Base-by-base conservation (phyloP, 2,797 vertebrate genomes). In the Argentina silus region DNA sequence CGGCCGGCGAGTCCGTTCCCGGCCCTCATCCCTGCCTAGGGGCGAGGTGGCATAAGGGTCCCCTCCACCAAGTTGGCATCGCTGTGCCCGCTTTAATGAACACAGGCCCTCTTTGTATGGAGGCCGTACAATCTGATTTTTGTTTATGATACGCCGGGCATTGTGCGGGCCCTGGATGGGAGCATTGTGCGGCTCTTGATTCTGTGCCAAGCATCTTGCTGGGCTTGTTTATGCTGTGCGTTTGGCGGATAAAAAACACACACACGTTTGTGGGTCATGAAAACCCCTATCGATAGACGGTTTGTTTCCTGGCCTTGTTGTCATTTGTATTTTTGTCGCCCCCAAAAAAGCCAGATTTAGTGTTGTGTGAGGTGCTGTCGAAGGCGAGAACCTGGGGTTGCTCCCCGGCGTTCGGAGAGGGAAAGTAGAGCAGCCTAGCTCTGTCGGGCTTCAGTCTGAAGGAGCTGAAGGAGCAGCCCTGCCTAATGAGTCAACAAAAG, bases 111-210 rank as follows among this genome's bases (percentile, higher is more conserved):
- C 71, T 86, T 87, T 85, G 60, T 78, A 64, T 72, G 21, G 73
- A 71, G 76, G 60, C 81, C 80, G 73, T 78, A 77, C 86, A 85
- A 82, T 78, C 78, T 65, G 85, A 83, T 92, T 92, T 90, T 82
- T 91, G 86, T 90, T 90, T 85, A 86, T 90, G 78, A 85, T 87
- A 81, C 89, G 82, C 86, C 78, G 75, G 84, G 89, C 91, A 94
- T 95, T 94, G 94, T 95, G 85, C 86, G 90, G 90, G 91, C 89
- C 90, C 89, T 82, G 88, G 89, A 91, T 87, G 89, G 90, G 88
- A 83, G 85, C 91, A 87, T 94, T 95, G 94, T 95, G 92, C 88
- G 59, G 85, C 84, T 92, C 88, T 96, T 97, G 96, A 95, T 93
- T 89, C 72, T 53, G 87, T 96, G 96, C 96, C 96, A 97, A 94